Conservation (phyloP, 1,140 invertebrate genomes). For the Trichonephila inaurata region DNA sequence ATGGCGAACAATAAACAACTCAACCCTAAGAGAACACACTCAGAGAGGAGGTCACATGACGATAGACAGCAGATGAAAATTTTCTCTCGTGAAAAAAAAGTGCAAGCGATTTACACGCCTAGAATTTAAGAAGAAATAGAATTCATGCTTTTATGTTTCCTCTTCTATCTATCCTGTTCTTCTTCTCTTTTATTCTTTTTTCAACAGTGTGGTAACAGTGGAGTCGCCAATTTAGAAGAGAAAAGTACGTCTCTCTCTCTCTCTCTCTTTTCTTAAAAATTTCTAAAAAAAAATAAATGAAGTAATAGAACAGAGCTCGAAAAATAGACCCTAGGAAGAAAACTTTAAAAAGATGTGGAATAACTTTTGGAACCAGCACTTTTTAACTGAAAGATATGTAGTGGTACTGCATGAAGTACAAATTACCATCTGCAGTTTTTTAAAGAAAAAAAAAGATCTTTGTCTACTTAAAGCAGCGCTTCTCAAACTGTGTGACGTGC, state of each 20-base stretch:
- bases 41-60: not conserved
- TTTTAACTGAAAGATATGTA: no score
- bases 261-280: not conserved
- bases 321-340: not conserved
- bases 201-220: not conserved
- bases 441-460: no score
- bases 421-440: no score
- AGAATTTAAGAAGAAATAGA: conserved; percentile 3
- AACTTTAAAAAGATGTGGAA: not conserved
- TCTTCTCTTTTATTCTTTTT: not conserved
- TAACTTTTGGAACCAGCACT: not conserved
- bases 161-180: not conserved
- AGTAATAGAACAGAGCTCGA: not conserved
- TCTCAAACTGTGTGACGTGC: no score
- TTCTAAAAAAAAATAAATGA: not conserved
- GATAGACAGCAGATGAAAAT: conserved; percentile 7
- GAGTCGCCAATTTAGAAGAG: not conserved
- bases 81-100: not conserved
- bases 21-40: not conserved
- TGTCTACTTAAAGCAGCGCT: no score
- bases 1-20: conserved; percentile 1
- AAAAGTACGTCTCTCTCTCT: not conserved
- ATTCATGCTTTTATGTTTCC: not conserved
- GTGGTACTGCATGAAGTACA: no score
- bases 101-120: conserved; percentile 12